Conservation (phyloP, 2,797 vertebrate species). For the Pachyuromys duprasi region DNA sequence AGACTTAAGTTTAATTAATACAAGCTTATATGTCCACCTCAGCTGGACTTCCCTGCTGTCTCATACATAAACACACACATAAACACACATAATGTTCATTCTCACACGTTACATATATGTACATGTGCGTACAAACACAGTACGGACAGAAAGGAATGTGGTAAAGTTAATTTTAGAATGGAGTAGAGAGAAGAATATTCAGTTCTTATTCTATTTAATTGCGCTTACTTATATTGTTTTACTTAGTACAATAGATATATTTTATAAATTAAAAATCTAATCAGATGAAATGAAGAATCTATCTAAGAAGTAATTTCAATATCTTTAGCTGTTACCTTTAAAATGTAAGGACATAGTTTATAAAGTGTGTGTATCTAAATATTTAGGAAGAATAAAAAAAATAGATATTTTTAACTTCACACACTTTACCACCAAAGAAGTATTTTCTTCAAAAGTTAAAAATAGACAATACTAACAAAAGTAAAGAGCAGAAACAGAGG, state of each 20-base stretch:
- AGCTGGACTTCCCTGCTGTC: neutral
- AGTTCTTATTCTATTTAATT: neutral
- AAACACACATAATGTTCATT: neutral
- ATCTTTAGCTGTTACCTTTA: neutral
- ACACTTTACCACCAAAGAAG: neutral
- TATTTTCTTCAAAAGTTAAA: conserved; percentile 21
- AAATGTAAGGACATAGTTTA: neutral
- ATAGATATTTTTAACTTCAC: neutral
- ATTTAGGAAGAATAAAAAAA: conserved; percentile 24
- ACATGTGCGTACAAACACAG: neutral
- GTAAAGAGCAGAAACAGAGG: neutral
- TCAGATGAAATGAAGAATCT: conserved; percentile 15
- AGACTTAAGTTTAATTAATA: neutral
- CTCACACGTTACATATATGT: neutral
- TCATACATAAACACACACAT: neutral
- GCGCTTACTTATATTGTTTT: neutral
- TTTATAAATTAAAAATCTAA: conserved; percentile 52
- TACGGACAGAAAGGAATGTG: neutral
- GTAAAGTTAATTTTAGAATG: conserved; percentile 7
- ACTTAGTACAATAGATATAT: neutral
- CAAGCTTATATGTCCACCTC: neutral
- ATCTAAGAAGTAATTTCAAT: conserved; percentile 31
- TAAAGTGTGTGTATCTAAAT: neutral
- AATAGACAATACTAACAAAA: neutral
- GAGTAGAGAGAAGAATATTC: neutral